Evolutionary conservation across 2,797 vertebrate species (phyloP), one percentile per base, ranked within the genome.

Genomic region (Poecilia wingei): DNA sequence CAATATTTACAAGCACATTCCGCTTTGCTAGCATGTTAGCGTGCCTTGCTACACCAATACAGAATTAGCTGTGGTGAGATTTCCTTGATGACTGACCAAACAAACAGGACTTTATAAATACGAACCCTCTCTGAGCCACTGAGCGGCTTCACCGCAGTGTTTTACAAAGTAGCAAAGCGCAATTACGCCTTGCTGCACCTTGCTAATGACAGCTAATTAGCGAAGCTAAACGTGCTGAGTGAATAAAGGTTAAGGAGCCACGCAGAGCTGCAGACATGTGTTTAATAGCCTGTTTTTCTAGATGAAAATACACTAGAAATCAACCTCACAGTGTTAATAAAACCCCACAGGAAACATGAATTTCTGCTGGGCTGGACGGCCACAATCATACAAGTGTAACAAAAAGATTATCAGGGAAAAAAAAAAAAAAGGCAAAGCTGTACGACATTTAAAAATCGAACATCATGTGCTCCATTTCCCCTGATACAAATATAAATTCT

Each of bases 381-480:
- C 7, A 10, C 41, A 41, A 47, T 47, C 14, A 18, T 9, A 20
- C 4, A 46, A 10, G 47, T n/a, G 41, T 36, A 33, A 28, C 16
- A 51, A 25, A 66, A 61, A 46, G 18, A 20, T 20, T 39, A 31
- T 74, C 33, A 61, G 16, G 66, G 31, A 31, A 31, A 31, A 74
- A 46, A 64, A 47, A 61, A 47, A 47, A 16, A 47, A 18, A 47
- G 16, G 46, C 18, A 75, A 47, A 75, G n/a, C 14, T 36, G 18
- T 7, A 25, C 5, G 31, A 75, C 36, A 49, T 72, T 77, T 76
- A n/a, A 76, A 33, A 76, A 74, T 9, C 55, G 25, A 55, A 8
- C 39, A 71, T 14, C 39, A 33, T 57, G 51, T 59, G 45, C 39
- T 68, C n/a, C 31, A 36, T 46, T 75, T 41, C 46, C 28, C 31